Evolutionary conservation across 2,797 vertebrate genomes (phyloP).

Genomic region (Tympanoctomys barrerae): DNA sequence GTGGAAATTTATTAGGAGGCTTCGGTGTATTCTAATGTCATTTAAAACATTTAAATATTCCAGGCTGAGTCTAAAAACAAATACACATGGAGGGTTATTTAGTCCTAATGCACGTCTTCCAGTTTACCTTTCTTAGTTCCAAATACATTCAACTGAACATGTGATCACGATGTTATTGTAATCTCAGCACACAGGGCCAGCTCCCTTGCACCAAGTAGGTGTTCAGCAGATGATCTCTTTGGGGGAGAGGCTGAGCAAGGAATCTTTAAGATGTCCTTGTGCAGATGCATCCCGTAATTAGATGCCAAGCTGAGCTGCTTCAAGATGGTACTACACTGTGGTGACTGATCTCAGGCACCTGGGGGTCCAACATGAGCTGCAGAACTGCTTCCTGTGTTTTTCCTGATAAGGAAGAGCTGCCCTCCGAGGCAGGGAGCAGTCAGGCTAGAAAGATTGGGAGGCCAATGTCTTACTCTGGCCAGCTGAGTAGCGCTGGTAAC

Average conservation of each 20-base stretch:
- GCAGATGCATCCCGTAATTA: rapidly evolving
- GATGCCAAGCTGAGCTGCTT: not conserved
- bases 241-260: not conserved
- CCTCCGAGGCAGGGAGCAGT: not conserved
- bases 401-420: not conserved
- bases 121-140: not conserved
- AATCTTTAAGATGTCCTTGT: not conserved
- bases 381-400: not conserved
- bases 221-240: not conserved
- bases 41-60: not conserved
- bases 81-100: not conserved
- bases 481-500: not conserved
- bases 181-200: not conserved
- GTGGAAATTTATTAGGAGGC: not conserved
- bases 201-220: not conserved
- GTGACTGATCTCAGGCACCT: not conserved
- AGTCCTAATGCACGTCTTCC: not conserved
- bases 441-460: not conserved
- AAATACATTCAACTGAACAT: not conserved
- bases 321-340: not conserved
- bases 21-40: not conserved
- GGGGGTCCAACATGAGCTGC: not conserved
- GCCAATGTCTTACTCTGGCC: too few relatives aligned
- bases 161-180: not conserved
- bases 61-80: not conserved